Conservation (phyloP, 2,888 invertebrate species). For the Andrena bicolor region DNA sequence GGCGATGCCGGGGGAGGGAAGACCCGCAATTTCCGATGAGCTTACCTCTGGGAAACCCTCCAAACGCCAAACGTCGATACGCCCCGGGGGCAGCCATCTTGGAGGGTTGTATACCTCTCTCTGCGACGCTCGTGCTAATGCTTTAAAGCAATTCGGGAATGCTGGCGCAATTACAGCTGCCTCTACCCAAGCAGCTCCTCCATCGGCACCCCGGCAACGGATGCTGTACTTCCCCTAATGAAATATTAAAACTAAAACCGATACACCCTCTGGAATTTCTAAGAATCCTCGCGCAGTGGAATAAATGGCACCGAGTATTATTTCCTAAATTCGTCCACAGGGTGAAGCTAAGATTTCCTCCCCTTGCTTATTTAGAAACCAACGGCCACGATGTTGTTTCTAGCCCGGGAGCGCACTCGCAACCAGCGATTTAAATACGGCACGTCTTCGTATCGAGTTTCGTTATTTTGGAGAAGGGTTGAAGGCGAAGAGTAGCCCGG, state of each 20-base stretch:
- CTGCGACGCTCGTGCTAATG: slow-evolving; percentile 76
- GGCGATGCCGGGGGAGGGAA: slow-evolving; percentile 83
- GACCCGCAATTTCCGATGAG: slow-evolving; percentile 85
- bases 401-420: background rate
- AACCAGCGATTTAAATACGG: background rate
- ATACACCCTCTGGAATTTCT: too few relatives aligned
- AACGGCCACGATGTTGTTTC: slow-evolving; percentile 4
- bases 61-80: slow-evolving; percentile 85
- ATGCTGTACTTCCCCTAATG: background rate
- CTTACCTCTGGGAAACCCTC: slow-evolving; percentile 84
- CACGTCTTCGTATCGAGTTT: slow-evolving; percentile 65
- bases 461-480: slow-evolving; percentile 71
- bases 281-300: too few relatives aligned
- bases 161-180: slow-evolving; percentile 48
- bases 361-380: slow-evolving; percentile 6
- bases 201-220: background rate
- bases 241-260: background rate
- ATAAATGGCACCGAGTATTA: too few relatives aligned
- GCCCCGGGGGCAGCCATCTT: slow-evolving; percentile 82
- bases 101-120: slow-evolving; percentile 80
- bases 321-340: too few relatives aligned
- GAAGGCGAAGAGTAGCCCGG: slow-evolving; percentile 15
- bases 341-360: too few relatives aligned
- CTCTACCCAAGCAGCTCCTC: background rate
- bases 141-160: slow-evolving; percentile 77